Conservation (phyloP, 2,797 vertebrate species). For the Lacerta viridis region DNA sequence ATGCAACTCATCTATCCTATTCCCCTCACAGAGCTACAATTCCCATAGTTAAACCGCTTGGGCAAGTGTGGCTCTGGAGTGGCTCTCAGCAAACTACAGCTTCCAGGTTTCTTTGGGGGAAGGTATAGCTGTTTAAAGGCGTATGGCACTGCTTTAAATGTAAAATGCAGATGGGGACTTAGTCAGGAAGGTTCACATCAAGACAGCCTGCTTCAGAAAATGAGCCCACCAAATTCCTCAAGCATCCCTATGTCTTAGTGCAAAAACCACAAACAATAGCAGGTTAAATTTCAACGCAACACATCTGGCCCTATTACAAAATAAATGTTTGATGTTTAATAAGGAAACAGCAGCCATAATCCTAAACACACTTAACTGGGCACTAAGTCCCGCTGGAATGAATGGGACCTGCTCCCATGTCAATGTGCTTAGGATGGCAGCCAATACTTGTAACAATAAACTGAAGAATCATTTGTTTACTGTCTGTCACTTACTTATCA, state of each 20-base stretch:
- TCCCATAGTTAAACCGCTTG: no score
- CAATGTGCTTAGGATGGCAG: conserved; percentile 25
- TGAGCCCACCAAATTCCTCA: background rate
- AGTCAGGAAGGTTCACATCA: background rate
- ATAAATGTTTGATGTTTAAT: conserved; percentile 33
- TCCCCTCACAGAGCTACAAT: no score
- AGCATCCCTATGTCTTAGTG: background rate
- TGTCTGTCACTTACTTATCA: conserved; percentile 27
- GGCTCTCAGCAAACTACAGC: no score
- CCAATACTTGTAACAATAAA: conserved; percentile 40
- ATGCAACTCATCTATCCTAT: background rate
- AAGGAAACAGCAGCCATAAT: conserved; percentile 30
- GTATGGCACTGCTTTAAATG: no score
- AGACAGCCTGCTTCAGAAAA: background rate
- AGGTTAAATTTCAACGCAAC: background rate
- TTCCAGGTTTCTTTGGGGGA: no score
- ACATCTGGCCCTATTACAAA: conserved; percentile 28
- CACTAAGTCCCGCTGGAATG: conserved; percentile 1
- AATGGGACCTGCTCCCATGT: conserved; percentile 6
- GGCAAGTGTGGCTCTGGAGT: no score
- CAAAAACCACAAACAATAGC: background rate
- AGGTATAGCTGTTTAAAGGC: no score
- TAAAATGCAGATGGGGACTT: background rate
- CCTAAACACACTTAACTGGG: conserved; percentile 26
- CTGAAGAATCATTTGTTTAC: conserved; percentile 20